These are phyloP conservation scores for Coreius guichenoti DNA, from an alignment of 2,797 vertebrate genomes.

Conservation along the genomic window DNA sequence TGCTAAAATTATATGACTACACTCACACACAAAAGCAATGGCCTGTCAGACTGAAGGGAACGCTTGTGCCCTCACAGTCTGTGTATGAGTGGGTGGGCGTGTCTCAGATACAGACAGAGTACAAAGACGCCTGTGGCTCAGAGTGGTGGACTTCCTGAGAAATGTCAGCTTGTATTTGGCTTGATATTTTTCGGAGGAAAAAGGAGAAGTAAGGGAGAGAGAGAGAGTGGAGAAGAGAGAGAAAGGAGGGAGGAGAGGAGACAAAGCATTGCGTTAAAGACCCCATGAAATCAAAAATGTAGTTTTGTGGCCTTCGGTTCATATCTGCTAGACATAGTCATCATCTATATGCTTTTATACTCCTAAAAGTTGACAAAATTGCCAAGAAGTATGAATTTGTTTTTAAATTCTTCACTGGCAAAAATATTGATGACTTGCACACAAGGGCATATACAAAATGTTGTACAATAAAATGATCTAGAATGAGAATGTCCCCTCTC, in stretches of 20 bases:
- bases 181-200: slow-evolving; percentile 64
- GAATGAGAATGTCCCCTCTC: background rate
- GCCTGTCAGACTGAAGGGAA: slow-evolving; percentile 33
- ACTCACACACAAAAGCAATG: slow-evolving; percentile 43
- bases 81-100: slow-evolving; percentile 23
- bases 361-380: background rate
- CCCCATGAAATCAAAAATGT: background rate
- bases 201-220: slow-evolving; percentile 44
- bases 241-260: slow-evolving; percentile 30
- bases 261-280: slow-evolving; percentile 29
- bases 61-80: slow-evolving; percentile 47
- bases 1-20: slow-evolving; percentile 50
- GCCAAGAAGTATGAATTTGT: background rate
- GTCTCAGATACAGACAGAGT: slow-evolving; percentile 45
- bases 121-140: slow-evolving; percentile 45
- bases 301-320: background rate
- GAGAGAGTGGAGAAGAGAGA: slow-evolving; percentile 32
- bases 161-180: slow-evolving; percentile 78
- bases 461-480: background rate
- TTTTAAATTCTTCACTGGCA: background rate
- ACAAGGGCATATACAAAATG: background rate
- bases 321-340: background rate
- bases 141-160: slow-evolving; percentile 57
- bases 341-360: background rate
- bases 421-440: background rate